phyloP scores from a whole-genome alignment of 2,113 vertebrate genomes.

The Oryzias javanicus region DNA sequence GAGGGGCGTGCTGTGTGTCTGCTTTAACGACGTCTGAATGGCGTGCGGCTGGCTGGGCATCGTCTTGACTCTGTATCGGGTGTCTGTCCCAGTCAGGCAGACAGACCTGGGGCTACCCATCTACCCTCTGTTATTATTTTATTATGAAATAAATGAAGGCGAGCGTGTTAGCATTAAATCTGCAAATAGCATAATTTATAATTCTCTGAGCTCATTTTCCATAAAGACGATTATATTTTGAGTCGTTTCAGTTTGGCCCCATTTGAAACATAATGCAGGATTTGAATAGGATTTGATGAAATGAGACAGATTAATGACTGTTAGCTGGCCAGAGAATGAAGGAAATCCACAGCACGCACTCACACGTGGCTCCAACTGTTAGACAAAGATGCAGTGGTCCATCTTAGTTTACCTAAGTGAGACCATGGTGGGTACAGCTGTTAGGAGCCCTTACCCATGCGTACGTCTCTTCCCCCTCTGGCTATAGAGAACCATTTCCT shows the following conservation, averaged over 20 bases:
- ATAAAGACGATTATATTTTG: conserved; percentile 24
- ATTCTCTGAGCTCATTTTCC: conserved; percentile 56
- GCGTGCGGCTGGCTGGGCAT: conserved; percentile 63
- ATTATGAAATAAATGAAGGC: conserved; percentile 33
- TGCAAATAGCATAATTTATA: conserved; percentile 39
- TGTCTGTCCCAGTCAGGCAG: conserved; percentile 51
- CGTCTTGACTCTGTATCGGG: conserved; percentile 54
- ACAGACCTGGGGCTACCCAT: conserved; percentile 41
- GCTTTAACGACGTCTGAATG: conserved; percentile 71
- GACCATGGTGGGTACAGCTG: conserved; percentile 48
- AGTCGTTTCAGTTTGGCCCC: conserved; percentile 7
- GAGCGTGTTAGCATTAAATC: conserved; percentile 27
- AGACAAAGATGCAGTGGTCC: conserved; percentile 22
- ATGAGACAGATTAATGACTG: conserved; percentile 9
- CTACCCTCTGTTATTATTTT: conserved; percentile 43
- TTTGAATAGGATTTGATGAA: conserved; percentile 21
- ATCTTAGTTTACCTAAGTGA: conserved; percentile 14
- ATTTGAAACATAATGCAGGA: conserved; percentile 19
- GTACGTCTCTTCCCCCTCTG: conserved; percentile 31
- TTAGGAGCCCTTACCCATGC: conserved; percentile 23
- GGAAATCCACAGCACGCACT: conserved; percentile 21
- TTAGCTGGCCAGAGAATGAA: not conserved
- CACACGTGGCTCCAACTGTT: conserved; percentile 13
- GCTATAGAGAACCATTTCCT: conserved; percentile 61
- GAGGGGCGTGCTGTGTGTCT: conserved; percentile 67